phyloP scores from a whole-genome alignment of 2,113 vertebrate genomes.

The Ginglymostoma cirratum region DNA sequence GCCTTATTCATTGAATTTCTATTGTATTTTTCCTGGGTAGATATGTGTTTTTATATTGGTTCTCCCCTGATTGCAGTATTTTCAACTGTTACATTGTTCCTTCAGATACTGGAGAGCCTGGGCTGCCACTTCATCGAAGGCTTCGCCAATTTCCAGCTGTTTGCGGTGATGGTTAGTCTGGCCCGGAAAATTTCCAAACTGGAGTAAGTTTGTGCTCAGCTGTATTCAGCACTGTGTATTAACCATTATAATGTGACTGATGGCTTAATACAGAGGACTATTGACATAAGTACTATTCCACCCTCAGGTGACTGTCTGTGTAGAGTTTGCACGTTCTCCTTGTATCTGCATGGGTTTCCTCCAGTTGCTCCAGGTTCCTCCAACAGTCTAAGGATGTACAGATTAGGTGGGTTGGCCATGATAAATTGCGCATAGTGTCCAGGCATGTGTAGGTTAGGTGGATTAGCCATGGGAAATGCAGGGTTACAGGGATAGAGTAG shows the following conservation, averaged over 20 bases:
- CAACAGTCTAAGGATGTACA: too few relatives aligned
- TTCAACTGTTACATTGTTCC: not conserved
- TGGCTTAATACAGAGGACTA: slow-evolving; percentile 55
- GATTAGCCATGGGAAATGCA: too few relatives aligned
- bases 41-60: not conserved
- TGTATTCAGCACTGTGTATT: slow-evolving; percentile 58
- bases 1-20: not conserved
- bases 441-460: too few relatives aligned
- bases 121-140: slow-evolving; percentile 90
- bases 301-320: too few relatives aligned
- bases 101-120: slow-evolving; percentile 84
- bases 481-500: too few relatives aligned
- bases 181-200: slow-evolving; percentile 79
- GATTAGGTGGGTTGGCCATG: too few relatives aligned
- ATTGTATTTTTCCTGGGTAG: not conserved
- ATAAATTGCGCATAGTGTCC: too few relatives aligned
- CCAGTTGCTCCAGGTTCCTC: too few relatives aligned
- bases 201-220: slow-evolving; percentile 68
- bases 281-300: too few relatives aligned
- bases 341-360: too few relatives aligned
- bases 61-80: not conserved
- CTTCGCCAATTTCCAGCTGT: slow-evolving; percentile 82
- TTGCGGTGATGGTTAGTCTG: slow-evolving; percentile 80
- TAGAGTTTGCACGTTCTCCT: too few relatives aligned
- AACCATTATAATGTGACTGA: slow-evolving; percentile 64